These are phyloP conservation scores for Microtus agrestis DNA, from an alignment of 2,797 vertebrate genomes.

Conservation along the genomic window DNA sequence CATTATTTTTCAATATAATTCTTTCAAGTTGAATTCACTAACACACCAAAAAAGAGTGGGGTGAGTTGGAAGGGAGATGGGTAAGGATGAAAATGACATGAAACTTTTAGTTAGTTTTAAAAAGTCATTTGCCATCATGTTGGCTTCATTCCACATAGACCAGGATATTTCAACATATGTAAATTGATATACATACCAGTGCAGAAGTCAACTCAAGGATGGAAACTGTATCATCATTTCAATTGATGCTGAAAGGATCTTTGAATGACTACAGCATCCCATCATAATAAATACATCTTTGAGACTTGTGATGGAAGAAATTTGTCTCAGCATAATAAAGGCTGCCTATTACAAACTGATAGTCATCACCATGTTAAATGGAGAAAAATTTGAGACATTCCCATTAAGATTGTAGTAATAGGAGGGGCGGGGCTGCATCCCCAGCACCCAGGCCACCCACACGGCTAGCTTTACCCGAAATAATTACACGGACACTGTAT, in stretches of 20 bases:
- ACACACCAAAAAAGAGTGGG: background rate
- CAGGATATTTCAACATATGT: background rate
- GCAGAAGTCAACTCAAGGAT: background rate
- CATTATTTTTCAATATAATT: background rate
- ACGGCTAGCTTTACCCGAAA: too few species aligned
- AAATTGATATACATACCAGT: background rate
- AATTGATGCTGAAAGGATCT: background rate
- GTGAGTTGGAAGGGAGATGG: background rate
- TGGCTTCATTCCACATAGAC: background rate
- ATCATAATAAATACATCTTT: background rate
- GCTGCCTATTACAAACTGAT: background rate
- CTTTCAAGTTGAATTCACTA: background rate
- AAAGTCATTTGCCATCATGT: background rate
- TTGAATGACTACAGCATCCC: background rate
- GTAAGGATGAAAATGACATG: background rate
- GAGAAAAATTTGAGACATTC: background rate
- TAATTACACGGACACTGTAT: too few species aligned
- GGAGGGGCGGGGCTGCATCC: too few species aligned
- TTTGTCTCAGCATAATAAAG: background rate
- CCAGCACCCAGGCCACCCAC: too few species aligned
- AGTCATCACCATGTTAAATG: background rate
- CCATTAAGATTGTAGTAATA: too few species aligned
- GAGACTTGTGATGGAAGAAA: background rate
- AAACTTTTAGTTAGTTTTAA: background rate
- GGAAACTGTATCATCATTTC: background rate